Conservation (phyloP, 2,113 vertebrate genomes). For the Sturnira hondurensis region DNA sequence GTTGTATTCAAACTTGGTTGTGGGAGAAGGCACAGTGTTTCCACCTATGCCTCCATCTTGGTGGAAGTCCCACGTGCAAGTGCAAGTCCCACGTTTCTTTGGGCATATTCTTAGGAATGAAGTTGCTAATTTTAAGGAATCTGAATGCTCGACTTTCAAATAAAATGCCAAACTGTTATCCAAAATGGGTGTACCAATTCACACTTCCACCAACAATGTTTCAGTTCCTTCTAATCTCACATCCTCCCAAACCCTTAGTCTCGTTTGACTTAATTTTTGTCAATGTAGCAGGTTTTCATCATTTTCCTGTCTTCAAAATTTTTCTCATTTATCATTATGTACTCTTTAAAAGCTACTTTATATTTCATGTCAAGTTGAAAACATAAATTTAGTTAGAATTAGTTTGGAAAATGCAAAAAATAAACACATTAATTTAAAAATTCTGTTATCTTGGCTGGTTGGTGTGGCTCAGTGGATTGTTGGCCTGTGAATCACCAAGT, state of each 20-base stretch:
- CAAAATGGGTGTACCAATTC: neutral
- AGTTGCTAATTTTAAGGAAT: constrained; percentile 4
- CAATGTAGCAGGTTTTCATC: neutral
- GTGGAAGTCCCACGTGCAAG: no score
- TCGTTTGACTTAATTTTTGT: neutral
- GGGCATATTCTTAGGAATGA: neutral
- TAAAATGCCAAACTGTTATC: constrained; percentile 3
- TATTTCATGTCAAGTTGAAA: neutral
- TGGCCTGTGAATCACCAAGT: neutral
- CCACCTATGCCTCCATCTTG: no score
- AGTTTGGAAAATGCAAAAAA: constrained; percentile 24
- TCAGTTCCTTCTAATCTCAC: constrained; percentile 6
- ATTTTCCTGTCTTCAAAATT: neutral
- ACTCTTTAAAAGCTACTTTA: constrained; percentile 9
- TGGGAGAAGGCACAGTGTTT: no score
- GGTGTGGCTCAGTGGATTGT: neutral
- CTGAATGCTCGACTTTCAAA: constrained; percentile 13
- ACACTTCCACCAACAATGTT: neutral
- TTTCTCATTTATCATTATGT: neutral
- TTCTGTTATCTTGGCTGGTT: neutral
- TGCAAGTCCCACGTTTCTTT: no score
- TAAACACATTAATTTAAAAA: neutral
- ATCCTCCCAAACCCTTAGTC: neutral
- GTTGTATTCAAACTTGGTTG: no score
- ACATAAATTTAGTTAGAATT: constrained; percentile 1